Conservation (phyloP, 2,113 vertebrate species). For the Lynx canadensis region DNA sequence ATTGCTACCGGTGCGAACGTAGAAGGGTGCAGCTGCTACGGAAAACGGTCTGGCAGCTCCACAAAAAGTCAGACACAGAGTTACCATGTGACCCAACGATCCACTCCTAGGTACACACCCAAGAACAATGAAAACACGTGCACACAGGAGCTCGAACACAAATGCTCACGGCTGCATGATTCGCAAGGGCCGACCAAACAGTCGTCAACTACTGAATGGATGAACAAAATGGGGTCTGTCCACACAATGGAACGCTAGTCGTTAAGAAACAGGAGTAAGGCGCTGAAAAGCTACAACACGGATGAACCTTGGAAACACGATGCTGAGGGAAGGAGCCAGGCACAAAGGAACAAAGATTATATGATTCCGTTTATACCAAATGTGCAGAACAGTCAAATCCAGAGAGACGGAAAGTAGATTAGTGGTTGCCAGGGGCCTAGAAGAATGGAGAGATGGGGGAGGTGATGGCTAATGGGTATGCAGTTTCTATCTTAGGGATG, state of each 20-base stretch:
- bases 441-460: rapidly evolving
- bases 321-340: not conserved
- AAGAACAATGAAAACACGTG: not conserved
- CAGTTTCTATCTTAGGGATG: not conserved
- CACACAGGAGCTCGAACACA: not conserved
- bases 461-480: rapidly evolving
- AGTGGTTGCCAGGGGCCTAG: not conserved
- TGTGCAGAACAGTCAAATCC: not conserved
- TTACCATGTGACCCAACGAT: too few relatives aligned
- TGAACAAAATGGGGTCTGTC: not conserved
- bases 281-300: rapidly evolving
- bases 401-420: not conserved
- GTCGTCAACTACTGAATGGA: not conserved
- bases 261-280: not conserved
- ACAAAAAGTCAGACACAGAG: not conserved
- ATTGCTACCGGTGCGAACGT: rapidly evolving
- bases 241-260: not conserved
- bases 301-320: not conserved
- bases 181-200: not conserved
- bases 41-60: not conserved
- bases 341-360: not conserved
- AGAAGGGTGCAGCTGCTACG: not conserved
- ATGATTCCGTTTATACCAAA: not conserved
- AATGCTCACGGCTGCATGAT: too few relatives aligned
- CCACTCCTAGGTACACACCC: not conserved